These are phyloP conservation scores for Prosapia bicincta DNA, from an alignment of 2,888 invertebrate genomes.

Conservation along the genomic window DNA sequence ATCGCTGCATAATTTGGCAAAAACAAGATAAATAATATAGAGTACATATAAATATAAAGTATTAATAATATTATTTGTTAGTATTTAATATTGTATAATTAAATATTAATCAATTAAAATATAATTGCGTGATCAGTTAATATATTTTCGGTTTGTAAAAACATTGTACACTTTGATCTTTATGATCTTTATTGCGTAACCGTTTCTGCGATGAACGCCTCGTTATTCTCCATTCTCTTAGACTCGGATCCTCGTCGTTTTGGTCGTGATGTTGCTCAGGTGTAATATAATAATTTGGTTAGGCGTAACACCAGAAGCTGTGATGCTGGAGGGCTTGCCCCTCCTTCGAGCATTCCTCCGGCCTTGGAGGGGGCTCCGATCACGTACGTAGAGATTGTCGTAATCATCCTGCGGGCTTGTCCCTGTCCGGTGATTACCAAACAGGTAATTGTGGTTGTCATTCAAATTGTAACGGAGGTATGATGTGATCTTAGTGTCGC, in stretches of 20 bases:
- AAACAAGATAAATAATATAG: too few species aligned
- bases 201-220: background rate
- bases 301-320: background rate
- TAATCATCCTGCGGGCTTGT: background rate
- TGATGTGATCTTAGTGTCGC: background rate
- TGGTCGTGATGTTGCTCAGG: background rate
- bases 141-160: too few species aligned
- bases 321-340: background rate
- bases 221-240: background rate
- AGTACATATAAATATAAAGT: too few species aligned
- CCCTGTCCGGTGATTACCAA: background rate
- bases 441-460: background rate
- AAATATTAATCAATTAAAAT: too few species aligned
- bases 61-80: too few species aligned
- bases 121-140: too few species aligned
- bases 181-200: background rate
- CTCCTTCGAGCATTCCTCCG: background rate
- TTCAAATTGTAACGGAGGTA: background rate
- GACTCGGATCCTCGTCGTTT: background rate
- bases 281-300: slow-evolving; percentile 2
- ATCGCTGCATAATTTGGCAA: too few species aligned
- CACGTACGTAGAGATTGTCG: background rate
- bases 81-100: too few species aligned
- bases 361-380: background rate
- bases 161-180: too few species aligned